Evolutionary conservation across 2,797 vertebrate species (phyloP), one percentile per base, ranked within the genome.

Genomic region (Pseudomugil tenellus): DNA sequence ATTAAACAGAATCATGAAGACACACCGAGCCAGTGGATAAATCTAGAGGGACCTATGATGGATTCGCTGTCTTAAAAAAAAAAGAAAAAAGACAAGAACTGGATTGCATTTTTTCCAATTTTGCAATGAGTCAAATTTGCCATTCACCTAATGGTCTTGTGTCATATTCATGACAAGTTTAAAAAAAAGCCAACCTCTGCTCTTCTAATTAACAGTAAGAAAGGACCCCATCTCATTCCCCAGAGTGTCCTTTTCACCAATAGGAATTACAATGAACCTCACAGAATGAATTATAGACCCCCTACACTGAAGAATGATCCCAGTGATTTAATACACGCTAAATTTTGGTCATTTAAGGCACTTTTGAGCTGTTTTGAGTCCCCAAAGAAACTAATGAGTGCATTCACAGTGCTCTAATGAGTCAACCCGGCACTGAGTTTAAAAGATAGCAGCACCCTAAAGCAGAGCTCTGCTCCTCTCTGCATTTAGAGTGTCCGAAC

Each of bases 231-330:
- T 87, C 74, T 74, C 73, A 58, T 73, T 74, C 86, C 75, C 81
- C 72, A 69, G 87, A 85, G 78, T 81, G 80, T 69, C 61, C 74
- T 63, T 71, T 81, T 70, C 79, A 83, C 85, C 87, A 82, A n/a
- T 70, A 75, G 88, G 87, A 90, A 89, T 87, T 89, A 87, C 90
- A 91, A 90, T 87, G 86, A 91, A 83, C 65, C 74, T 46, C 48
- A 71, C 67, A 56, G 77, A 80, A 88, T 90, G 80, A 92, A 93
- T 92, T 89, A 91, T 86, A 88, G 81, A 90, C 89, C 52, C 58
- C 53, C 69, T 63, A 73, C 82, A 76, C 80, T 31, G 70, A 85
- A 84, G 78, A 84, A 79, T 84, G 85, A 76, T 81, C 74, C 29
- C 31, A 78, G 66, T 51, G 58, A 76, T 90, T 89, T 84, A 77